Percentiles rank a stretch among this genome's conserved stretches.
Evolutionary conservation across 2,113 vertebrate genomes (phyloP).

Genomic region (Cygnus atratus): DNA sequence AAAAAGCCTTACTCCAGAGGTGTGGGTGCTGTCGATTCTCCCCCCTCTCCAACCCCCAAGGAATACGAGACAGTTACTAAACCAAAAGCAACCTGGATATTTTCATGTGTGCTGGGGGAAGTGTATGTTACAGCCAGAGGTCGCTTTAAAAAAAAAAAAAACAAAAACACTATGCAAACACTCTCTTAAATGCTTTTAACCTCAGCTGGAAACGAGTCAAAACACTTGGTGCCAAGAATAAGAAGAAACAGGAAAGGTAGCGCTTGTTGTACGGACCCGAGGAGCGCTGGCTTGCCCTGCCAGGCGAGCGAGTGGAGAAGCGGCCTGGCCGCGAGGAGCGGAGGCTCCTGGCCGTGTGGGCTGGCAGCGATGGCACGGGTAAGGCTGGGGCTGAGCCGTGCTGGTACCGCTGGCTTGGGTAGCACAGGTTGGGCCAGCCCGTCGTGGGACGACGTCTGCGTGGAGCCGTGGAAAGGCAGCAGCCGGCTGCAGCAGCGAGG

Average conservation of each 20-base stretch:
- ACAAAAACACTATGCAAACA: neutral
- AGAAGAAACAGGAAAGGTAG: constrained; percentile 58
- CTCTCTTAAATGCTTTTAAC: constrained; percentile 22
- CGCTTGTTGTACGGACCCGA: neutral
- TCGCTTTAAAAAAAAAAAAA: neutral
- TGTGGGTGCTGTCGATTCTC: neutral
- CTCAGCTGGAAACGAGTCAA: constrained; percentile 31
- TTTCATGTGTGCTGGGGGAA: neutral
- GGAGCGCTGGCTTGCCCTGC: neutral
- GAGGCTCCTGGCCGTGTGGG: fast-evolving
- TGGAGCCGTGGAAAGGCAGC: neutral
- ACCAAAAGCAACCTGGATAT: neutral
- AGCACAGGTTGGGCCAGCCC: too few relatives aligned
- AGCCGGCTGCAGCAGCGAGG: neutral
- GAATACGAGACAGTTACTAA: neutral
- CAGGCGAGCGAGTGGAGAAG: neutral
- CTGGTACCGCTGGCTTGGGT: too few relatives aligned
- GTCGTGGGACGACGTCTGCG: too few relatives aligned
- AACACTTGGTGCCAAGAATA: constrained; percentile 50
- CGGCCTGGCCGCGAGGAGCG: neutral
- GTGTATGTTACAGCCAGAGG: neutral
- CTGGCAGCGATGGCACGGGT: too few relatives aligned
- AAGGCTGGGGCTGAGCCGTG: too few relatives aligned
- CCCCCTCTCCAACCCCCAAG: neutral
- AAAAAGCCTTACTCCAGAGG: neutral